phyloP scores from a whole-genome alignment of 2,797 vertebrate genomes.

The Periophthalmus magnuspinnatus region DNA sequence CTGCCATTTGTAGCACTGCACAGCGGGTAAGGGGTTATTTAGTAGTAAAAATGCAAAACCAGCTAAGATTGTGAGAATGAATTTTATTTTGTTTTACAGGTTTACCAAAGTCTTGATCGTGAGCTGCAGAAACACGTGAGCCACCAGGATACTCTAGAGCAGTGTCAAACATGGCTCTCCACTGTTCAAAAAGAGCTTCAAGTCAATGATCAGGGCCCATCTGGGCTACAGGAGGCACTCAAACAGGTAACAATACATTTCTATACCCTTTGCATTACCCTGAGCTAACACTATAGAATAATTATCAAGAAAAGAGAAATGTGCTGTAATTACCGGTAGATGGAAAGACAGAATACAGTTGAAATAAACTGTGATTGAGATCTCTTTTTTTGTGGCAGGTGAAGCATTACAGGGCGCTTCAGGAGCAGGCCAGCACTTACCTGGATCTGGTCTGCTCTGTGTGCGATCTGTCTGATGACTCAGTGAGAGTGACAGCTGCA shows the following conservation, averaged over 20 bases:
- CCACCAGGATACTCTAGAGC: slow-evolving; percentile 92
- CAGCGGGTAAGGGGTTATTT: slow-evolving; percentile 84
- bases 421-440: slow-evolving; percentile 95
- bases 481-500: slow-evolving; percentile 86
- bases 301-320: background rate
- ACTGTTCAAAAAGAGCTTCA: slow-evolving; percentile 86
- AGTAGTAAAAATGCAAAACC: background rate
- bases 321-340: background rate
- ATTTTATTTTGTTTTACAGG: slow-evolving; percentile 66
- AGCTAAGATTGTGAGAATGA: background rate
- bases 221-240: slow-evolving; percentile 86
- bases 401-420: slow-evolving; percentile 91
- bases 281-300: background rate
- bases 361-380: background rate
- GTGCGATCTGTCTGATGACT: slow-evolving; percentile 89
- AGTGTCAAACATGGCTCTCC: slow-evolving; percentile 90
- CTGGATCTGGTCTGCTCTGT: slow-evolving; percentile 94
- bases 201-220: slow-evolving; percentile 79
- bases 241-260: slow-evolving; percentile 81
- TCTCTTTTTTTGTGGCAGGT: slow-evolving; percentile 72
- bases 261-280: background rate
- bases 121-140: slow-evolving; percentile 95
- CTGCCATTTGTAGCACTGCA: slow-evolving; percentile 93
- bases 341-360: background rate
- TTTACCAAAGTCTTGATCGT: slow-evolving; percentile 93